Conservation (phyloP, 2,888 invertebrate species). For the Aelia acuminata region DNA sequence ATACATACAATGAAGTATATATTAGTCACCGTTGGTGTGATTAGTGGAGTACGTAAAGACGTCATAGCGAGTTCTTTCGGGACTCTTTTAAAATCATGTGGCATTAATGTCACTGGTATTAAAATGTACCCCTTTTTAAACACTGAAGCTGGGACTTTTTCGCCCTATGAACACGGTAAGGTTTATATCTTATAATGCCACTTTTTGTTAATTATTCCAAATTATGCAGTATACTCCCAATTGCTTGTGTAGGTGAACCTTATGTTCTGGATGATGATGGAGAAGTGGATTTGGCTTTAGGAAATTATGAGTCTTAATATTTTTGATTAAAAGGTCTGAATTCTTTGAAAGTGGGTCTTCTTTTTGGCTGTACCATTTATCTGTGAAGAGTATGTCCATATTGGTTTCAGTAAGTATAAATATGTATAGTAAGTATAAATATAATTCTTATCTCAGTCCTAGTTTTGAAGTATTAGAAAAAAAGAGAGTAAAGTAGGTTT, state of each 20-base stretch:
- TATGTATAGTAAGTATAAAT: too few relatives aligned
- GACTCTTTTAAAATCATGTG: conserved; percentile 94
- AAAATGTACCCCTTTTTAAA: conserved; percentile 99
- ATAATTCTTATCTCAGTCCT: too few relatives aligned
- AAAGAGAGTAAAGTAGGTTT: too few relatives aligned
- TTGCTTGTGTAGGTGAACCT: conserved; percentile 84
- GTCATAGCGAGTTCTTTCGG: conserved; percentile 97
- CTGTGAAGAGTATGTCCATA: too few relatives aligned
- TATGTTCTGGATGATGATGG: conserved; percentile 99
- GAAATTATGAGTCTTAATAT: conserved; percentile 99
- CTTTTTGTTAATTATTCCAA: conserved; percentile 34
- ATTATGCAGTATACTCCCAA: not conserved
- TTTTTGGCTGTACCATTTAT: too few relatives aligned
- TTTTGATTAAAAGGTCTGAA: too few relatives aligned
- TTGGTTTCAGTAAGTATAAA: too few relatives aligned
- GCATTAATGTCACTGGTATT: conserved; percentile 96
- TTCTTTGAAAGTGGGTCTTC: too few relatives aligned
- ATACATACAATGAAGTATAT: conserved; percentile 96
- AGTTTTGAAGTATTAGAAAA: too few relatives aligned
- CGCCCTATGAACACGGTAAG: conserved; percentile 97
- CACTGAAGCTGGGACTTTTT: conserved; percentile 99
- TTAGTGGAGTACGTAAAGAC: conserved; percentile 98
- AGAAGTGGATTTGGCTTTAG: conserved; percentile 98
- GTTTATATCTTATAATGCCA: not conserved
- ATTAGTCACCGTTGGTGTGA: conserved; percentile 98